Evolutionary conservation across 2,888 invertebrate species (phyloP), one percentile per base, ranked within the genome.

Genomic region (Notocelia uddmanniana): DNA sequence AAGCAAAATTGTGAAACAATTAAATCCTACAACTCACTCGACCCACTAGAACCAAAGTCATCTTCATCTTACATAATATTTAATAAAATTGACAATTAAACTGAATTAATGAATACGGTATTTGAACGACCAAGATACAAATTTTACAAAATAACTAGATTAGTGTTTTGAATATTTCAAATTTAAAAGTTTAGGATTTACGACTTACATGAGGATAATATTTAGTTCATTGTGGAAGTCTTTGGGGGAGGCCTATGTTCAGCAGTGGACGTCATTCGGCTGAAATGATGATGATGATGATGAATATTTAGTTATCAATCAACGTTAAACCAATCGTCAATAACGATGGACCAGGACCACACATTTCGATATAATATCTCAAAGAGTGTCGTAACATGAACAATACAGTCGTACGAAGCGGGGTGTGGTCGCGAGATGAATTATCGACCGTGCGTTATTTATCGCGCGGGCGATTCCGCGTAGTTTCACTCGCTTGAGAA

Each of bases 401-500:
- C 69, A 64, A 73, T 69, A 63, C 60, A 66, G 58, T 63, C 69
- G 58, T 54, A 54, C 57, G 21, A 18, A 26, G 55, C 71, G 66
- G 59, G 58, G 66, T 48, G 71, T 60, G 62, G 59, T 73, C 74
- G 75, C 79, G 74, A 75, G 76, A 83, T 87, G 85, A 89, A 84
- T 87, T 88, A 90, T 88, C 82, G 84, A 81, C 79, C 78, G 83
- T 76, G 78, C 75, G 80, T 88, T 85, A 90, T 90, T 89, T 90
- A 90, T 90, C 76, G 86, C 76, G 73, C 73, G 77, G 82, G 80
- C 82, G 81, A 86, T 85, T 85, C 84, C 82, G 80, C 77, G 82
- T 85, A 77, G 81, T 89, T 90, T 89, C 89, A 84, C 90, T 67
- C n/a, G 64, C 62, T 54, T 31, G 57, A 37, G 68, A 31, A 37